Evolutionary conservation across 2,888 invertebrate genomes (phyloP).

Genomic region (Andrena fulva): DNA sequence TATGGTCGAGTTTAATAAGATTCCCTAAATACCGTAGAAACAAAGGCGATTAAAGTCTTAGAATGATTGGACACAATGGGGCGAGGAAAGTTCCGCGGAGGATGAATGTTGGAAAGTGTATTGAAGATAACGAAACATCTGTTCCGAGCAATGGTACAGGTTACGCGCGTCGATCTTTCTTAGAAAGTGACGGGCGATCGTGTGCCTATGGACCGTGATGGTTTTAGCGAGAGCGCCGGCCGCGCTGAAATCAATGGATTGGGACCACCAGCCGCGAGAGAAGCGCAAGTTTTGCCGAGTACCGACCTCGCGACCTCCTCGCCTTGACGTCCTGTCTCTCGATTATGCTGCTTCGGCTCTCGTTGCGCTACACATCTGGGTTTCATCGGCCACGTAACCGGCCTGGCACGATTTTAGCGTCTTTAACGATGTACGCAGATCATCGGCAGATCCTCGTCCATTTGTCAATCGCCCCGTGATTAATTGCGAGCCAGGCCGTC

Average conservation of each 20-base stretch:
- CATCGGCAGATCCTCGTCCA: constrained; percentile 46
- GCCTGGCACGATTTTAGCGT: constrained; percentile 54
- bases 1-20: no score
- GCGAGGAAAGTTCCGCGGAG: constrained; percentile 19
- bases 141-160: constrained; percentile 46
- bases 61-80: neutral
- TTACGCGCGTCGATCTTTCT: constrained; percentile 54
- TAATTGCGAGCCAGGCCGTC: constrained; percentile 23
- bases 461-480: constrained; percentile 48
- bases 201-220: constrained; percentile 55
- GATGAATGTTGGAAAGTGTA: constrained; percentile 55
- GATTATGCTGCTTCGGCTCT: constrained; percentile 61
- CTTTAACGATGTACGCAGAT: constrained; percentile 54
- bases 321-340: constrained; percentile 74
- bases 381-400: constrained; percentile 52
- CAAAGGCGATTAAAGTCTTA: no score
- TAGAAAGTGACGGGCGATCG: constrained; percentile 66
- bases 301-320: constrained; percentile 74
- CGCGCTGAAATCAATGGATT: constrained; percentile 65
- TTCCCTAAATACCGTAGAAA: no score
- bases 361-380: constrained; percentile 64
- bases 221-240: constrained; percentile 60
- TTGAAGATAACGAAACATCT: constrained; percentile 60
- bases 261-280: constrained; percentile 76
- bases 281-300: constrained; percentile 65